Conservation (phyloP, 2,113 vertebrate genomes). For the Pituophis catenifer region DNA sequence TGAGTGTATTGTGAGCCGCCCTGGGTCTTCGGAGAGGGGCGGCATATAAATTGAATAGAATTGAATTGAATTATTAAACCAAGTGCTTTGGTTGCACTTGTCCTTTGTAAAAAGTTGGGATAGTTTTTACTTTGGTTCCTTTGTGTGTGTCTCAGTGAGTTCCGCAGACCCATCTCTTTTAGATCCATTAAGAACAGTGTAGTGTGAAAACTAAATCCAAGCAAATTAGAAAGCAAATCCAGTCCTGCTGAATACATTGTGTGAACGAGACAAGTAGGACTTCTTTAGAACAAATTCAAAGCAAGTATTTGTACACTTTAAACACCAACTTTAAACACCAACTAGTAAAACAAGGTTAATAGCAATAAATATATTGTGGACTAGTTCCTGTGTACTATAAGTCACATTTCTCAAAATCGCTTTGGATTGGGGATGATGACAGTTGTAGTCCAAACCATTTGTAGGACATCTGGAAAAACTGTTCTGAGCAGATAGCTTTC, state of each 20-base stretch:
- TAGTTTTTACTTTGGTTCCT: not conserved
- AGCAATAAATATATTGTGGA: not conserved
- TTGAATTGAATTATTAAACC: not conserved
- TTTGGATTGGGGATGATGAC: not conserved
- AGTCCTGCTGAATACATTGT: not conserved
- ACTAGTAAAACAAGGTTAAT: not conserved
- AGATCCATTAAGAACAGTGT: not conserved
- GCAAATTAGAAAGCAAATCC: not conserved
- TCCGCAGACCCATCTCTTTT: not conserved
- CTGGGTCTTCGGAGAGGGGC: no score
- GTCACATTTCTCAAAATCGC: not conserved
- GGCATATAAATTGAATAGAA: no score
- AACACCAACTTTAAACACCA: no score
- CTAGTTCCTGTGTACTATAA: not conserved
- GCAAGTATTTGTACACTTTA: not conserved
- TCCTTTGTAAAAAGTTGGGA: not conserved
- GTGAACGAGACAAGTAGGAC: not conserved
- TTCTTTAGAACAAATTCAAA: not conserved
- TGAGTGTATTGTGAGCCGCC: no score
- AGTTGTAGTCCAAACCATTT: not conserved
- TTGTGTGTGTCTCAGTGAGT: not conserved
- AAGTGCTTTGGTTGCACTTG: not conserved
- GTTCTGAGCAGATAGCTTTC: not conserved
- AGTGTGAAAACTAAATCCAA: not conserved
- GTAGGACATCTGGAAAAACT: not conserved